Evolutionary conservation across 1,140 invertebrate genomes (phyloP), one percentile per base, ranked within the genome.

Genomic region (Drosophila kanapiae): DNA sequence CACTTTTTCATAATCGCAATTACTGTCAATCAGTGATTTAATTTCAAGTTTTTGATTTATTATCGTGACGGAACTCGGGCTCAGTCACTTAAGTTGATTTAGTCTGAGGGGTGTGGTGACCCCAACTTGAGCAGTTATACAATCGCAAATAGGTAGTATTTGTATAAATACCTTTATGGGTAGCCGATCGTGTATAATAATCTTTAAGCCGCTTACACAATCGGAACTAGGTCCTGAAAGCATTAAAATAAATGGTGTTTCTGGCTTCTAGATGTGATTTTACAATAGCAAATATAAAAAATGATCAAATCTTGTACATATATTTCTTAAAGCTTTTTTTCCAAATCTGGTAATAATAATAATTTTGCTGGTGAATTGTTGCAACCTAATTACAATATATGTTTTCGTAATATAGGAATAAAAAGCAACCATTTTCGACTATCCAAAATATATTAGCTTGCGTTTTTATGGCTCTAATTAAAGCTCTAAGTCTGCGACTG

Each of bases 391-490:
- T 49, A 31, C 14, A n/a, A 49, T 29, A n/a, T 0, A 10, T 29
- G 7, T 14, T 9, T 23, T 49, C 1, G 4, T 16, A 49, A 18
- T 43, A 43, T 9, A 1, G 2, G 11, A 6, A 35, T 5, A 6
- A 5, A 33, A 35, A 5, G 6, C 0, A 13, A 13, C 18, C 9
- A 62, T 38, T 63, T 10, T 11, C 9, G 6, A 33, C 49, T 23
- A 29, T 29, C 16, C 27, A 29, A 43, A n/a, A 35, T 35, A 10
- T 59, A 59, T 33, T 59, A 18, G 14, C 31, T 18, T 29, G 71
- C 64, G 74, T 87, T 65, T 78, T 78, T 75, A 75, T 78, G 68
- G 38, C 65, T 47, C 38, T 31, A 60, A 62, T 45, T 60, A 13
- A 45, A n/a, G 9, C 35, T 33, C 8, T 35, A 7, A 18, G 13